A percentile compares a stretch with the other conserved stretches of the same genome.
phyloP scores from a whole-genome alignment of 1,140 invertebrate genomes.

The Drosophila ananassae region DNA sequence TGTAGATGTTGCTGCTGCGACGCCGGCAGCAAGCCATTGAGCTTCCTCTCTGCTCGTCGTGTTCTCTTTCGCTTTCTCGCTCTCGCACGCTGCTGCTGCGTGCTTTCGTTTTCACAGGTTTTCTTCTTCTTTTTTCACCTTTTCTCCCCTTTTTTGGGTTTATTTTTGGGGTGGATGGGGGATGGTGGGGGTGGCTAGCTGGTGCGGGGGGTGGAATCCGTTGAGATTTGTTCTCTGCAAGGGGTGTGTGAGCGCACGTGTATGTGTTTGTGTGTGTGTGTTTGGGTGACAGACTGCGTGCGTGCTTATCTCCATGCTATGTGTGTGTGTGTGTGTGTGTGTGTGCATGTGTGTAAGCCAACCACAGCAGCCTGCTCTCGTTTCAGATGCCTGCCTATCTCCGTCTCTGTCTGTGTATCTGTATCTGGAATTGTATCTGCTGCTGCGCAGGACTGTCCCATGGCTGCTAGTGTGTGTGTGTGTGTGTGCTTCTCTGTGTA shows the following conservation, averaged over 20 bases:
- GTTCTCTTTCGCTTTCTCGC: neutral
- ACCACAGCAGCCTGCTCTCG: slow-evolving; percentile 73
- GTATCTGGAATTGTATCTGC: slow-evolving; percentile 60
- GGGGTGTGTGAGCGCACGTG: neutral
- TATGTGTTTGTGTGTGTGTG: neutral
- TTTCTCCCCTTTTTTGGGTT: slow-evolving; percentile 4
- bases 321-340: slow-evolving; percentile 17
- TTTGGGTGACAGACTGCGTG: slow-evolving; percentile 2
- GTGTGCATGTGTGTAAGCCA: slow-evolving; percentile 49
- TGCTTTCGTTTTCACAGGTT: slow-evolving; percentile 53
- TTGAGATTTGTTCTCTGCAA: slow-evolving; percentile 47
- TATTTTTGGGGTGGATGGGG: slow-evolving; percentile 18
- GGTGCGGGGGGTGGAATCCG: slow-evolving; percentile 6
- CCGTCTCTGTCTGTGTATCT: slow-evolving; percentile 62
- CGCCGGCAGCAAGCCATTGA: slow-evolving; percentile 22
- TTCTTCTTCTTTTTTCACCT: slow-evolving; percentile 3
- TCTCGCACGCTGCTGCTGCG: slow-evolving; percentile 26
- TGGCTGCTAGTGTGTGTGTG: slow-evolving; percentile 16
- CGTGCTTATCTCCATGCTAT: neutral
- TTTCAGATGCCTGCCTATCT: slow-evolving; percentile 70
- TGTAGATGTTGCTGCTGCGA: slow-evolving; percentile 6
- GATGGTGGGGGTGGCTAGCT: slow-evolving; percentile 5
- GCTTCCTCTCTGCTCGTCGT: slow-evolving; percentile 24
- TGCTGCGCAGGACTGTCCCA: slow-evolving; percentile 75
- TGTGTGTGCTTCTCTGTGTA: slow-evolving; percentile 1